A percentile compares a stretch with the other conserved stretches of the same genome.
Evolutionary conservation across 2,888 invertebrate genomes (phyloP).

Genomic region (Leptinotarsa peninsularis): DNA sequence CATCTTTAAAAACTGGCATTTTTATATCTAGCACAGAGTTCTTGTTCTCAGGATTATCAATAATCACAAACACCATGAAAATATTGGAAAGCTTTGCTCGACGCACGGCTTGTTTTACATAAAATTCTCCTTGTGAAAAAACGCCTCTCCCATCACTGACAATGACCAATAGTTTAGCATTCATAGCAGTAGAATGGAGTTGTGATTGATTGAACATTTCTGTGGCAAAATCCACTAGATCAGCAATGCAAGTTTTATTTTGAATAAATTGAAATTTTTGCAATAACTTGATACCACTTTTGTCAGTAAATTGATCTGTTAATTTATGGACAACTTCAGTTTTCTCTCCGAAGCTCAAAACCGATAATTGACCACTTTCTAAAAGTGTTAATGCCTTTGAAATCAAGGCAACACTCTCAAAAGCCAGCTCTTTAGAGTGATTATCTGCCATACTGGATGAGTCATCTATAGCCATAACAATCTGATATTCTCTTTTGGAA

Average conservation of each 20-base stretch:
- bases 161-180: slow-evolving; percentile 89
- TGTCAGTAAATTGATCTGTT: slow-evolving; percentile 86
- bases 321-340: slow-evolving; percentile 90
- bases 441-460: slow-evolving; percentile 93
- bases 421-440: slow-evolving; percentile 89
- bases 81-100: slow-evolving; percentile 84
- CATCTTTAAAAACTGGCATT: slow-evolving; percentile 77
- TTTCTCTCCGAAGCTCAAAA: slow-evolving; percentile 90
- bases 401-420: slow-evolving; percentile 94
- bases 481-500: slow-evolving; percentile 95
- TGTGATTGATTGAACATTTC: slow-evolving; percentile 72
- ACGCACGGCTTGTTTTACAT: slow-evolving; percentile 82
- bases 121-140: slow-evolving; percentile 86
- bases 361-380: slow-evolving; percentile 93
- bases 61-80: slow-evolving; percentile 94
- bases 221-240: slow-evolving; percentile 83
- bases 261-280: slow-evolving; percentile 90
- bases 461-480: slow-evolving; percentile 96
- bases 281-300: slow-evolving; percentile 84
- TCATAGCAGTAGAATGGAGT: slow-evolving; percentile 68
- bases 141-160: slow-evolving; percentile 96
- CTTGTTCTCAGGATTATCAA: slow-evolving; percentile 94
- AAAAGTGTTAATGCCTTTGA: slow-evolving; percentile 89
- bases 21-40: slow-evolving; percentile 92
- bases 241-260: slow-evolving; percentile 87